phyloP scores from a whole-genome alignment of 2,113 vertebrate species.

The Raphicerus campestris region DNA sequence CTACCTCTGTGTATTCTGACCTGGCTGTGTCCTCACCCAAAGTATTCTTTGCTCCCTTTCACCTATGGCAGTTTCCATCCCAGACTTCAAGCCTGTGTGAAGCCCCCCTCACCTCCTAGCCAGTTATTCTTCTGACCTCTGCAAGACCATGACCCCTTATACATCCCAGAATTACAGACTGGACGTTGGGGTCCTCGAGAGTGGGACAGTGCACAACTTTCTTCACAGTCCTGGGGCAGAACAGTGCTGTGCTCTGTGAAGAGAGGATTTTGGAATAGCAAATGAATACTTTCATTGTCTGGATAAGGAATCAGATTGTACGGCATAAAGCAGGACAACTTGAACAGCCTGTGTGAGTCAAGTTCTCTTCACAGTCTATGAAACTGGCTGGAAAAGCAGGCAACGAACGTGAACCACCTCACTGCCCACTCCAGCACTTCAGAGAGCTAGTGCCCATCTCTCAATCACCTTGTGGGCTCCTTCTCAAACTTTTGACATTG shows the following conservation, averaged over 20 bases:
- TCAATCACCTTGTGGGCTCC: not conserved
- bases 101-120: not conserved
- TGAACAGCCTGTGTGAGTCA: not conserved
- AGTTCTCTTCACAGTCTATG: not conserved
- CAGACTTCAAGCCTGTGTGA: not conserved
- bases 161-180: not conserved
- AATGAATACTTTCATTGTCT: not conserved
- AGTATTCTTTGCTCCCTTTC: not conserved
- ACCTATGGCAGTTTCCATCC: not conserved
- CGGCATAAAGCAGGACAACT: not conserved
- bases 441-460: not conserved
- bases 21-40: not conserved
- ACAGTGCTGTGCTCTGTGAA: not conserved
- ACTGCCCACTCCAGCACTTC: not conserved
- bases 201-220: not conserved
- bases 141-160: not conserved
- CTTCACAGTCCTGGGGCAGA: not conserved
- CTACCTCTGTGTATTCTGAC: not conserved
- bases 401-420: not conserved
- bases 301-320: not conserved
- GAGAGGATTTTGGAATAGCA: not conserved
- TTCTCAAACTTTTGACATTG: not conserved
- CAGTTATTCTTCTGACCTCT: not conserved
- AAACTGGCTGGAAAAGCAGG: not conserved
- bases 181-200: not conserved